Evolutionary conservation across 2,113 vertebrate genomes (phyloP).

Genomic region (Hyaena hyaena): DNA sequence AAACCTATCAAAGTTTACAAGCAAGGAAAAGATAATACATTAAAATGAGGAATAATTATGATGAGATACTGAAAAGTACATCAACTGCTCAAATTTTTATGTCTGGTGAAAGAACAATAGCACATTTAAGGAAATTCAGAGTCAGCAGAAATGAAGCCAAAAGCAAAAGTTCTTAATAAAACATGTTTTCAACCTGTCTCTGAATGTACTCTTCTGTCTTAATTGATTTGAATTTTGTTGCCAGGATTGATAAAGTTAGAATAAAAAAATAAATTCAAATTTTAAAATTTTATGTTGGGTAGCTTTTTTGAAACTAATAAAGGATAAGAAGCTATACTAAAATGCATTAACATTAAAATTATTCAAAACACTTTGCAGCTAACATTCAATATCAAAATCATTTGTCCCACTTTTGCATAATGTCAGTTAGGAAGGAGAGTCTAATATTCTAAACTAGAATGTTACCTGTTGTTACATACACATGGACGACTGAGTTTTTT

Average conservation of each 20-base stretch:
- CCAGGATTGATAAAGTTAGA: background rate
- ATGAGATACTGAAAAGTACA: background rate
- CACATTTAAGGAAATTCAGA: conserved; percentile 9
- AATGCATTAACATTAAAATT: background rate
- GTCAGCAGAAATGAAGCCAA: conserved; percentile 55
- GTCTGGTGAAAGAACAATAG: conserved; percentile 38
- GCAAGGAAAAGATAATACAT: background rate
- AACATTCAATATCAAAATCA: background rate
- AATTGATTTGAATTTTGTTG: conserved; percentile 24
- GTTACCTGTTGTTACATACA: background rate
- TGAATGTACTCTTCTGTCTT: conserved; percentile 5
- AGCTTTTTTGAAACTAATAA: background rate
- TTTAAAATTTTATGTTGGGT: background rate
- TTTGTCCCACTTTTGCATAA: background rate
- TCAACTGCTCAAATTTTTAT: background rate
- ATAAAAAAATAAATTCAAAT: background rate
- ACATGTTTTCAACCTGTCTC: conserved; percentile 15
- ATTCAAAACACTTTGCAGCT: background rate
- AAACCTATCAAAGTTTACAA: background rate
- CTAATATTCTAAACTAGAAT: background rate
- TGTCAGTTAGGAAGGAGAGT: background rate
- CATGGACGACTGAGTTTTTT: background rate
- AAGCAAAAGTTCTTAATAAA: conserved; percentile 43
- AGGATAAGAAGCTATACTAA: conserved; percentile 12
- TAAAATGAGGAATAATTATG: background rate